Evolutionary conservation across 64 coral and sea anemone genomes (phyloP).

Genomic region (Cladopsammia gracilis): DNA sequence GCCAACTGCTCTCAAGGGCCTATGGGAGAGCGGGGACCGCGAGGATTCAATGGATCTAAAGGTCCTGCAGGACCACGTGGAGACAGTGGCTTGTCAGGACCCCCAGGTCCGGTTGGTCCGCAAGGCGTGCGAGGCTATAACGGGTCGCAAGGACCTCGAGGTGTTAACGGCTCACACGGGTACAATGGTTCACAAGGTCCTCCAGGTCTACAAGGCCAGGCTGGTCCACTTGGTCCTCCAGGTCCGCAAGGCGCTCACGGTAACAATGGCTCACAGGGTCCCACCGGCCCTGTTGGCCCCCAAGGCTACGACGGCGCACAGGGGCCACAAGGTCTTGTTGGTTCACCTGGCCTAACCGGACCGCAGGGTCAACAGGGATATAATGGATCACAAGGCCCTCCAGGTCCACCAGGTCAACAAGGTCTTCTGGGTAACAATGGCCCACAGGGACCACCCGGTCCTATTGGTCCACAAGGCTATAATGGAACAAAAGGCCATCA

Average conservation of each 20-base stretch:
- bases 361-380: neutral
- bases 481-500: neutral
- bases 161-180: neutral
- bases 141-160: constrained; percentile 2
- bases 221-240: neutral
- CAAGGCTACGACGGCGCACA: constrained; percentile 20
- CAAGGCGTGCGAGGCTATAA: neutral
- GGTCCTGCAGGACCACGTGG: neutral
- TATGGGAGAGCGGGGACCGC: neutral
- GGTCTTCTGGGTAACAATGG: constrained; percentile 10
- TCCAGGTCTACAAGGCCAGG: neutral
- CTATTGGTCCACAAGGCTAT: neutral
- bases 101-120: neutral
- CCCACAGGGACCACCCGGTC: neutral
- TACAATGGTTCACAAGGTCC: neutral
- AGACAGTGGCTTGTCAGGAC: neutral
- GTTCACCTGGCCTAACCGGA: neutral
- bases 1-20: too few relatives aligned
- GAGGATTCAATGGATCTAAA: neutral
- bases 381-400: constrained; percentile 17
- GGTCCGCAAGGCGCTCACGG: constrained; percentile 27
- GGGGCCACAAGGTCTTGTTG: constrained; percentile 24
- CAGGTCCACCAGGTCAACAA: neutral
- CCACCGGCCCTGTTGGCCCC: neutral
- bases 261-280: neutral